Evolutionary conservation across 1,140 invertebrate species (phyloP), one percentile per base, ranked within the genome.

Genomic region (Zaprionus lachaisei): DNA sequence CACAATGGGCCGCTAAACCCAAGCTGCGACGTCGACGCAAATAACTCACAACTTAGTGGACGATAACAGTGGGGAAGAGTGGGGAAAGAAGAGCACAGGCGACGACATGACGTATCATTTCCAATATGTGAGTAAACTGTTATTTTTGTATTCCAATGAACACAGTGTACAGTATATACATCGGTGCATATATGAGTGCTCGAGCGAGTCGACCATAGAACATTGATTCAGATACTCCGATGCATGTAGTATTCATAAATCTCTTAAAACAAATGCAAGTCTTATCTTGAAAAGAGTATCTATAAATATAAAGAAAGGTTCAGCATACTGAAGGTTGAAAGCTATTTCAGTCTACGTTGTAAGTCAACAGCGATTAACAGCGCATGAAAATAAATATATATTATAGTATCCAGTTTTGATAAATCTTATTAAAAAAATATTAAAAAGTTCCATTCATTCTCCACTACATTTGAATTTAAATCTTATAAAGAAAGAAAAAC

Each of bases 1-100:
- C 72, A 74, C 75, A 73, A 79, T 79, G 84, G 72, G 84, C 84
- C 84, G 84, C 74, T 87, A 87, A 87, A 87, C 84, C 84, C 84
- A 34, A 83, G 57, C 64, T 58, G 31, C 75, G 49, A 51, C 68
- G 49, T 20, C 66, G 82, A 73, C 83, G 82, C 82, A 79, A 83
- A 83, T 83, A 83, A 83, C 81, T 83, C 81, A 83, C 66, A 80
- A 83, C 68, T 47, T 47, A 47, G 17, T n/a, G 41, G 41, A 47
- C 41, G 41, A 47, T 47, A 65, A 65, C 49, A 65, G 15, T 4
- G 75, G 41, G 41, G 41, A 3, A 9, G 41, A 17, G 41, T 3
- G 41, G n/a, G 20, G n/a, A 17, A 47, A 47, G 41, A 47, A 17
- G 41, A 47, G 41, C 41, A 47, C n/a, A 5, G 41, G n/a, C 41